Evolutionary conservation across 2,797 vertebrate genomes (phyloP).

Genomic region (Myoxocephalus aenaeus): DNA sequence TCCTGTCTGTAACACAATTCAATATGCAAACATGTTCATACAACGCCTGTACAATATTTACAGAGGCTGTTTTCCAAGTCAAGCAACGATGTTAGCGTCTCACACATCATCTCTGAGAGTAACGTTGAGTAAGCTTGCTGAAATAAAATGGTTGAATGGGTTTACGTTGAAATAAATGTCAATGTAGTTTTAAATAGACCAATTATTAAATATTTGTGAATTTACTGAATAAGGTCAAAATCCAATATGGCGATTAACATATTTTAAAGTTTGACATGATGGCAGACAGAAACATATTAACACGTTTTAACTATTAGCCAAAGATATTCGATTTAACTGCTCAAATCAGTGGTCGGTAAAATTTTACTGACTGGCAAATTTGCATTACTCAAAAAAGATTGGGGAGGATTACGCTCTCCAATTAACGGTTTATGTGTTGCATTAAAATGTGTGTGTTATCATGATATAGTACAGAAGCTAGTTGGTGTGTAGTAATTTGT

Average conservation of each 20-base stretch:
- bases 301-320: neutral
- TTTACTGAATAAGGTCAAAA: neutral
- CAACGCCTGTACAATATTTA: conserved; percentile 38
- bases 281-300: too few relatives aligned
- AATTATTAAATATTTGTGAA: neutral
- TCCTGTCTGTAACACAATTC: conserved; percentile 76
- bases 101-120: neutral
- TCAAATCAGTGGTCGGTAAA: neutral
- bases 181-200: neutral
- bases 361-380: neutral
- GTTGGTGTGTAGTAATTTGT: too few relatives aligned
- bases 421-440: neutral
- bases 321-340: neutral
- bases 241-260: neutral
- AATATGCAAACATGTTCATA: conserved; percentile 40
- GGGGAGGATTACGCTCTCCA: neutral
- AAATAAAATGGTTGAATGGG: neutral
- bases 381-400: neutral
- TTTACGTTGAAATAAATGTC: neutral
- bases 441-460: neutral
- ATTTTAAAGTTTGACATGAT: neutral
- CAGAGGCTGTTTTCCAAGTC: conserved; percentile 12
- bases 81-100: conserved; percentile 19
- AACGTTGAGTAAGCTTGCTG: neutral
- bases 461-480: neutral